Conservation (phyloP, 2,113 vertebrate species). For the Anhinga rufa region DNA sequence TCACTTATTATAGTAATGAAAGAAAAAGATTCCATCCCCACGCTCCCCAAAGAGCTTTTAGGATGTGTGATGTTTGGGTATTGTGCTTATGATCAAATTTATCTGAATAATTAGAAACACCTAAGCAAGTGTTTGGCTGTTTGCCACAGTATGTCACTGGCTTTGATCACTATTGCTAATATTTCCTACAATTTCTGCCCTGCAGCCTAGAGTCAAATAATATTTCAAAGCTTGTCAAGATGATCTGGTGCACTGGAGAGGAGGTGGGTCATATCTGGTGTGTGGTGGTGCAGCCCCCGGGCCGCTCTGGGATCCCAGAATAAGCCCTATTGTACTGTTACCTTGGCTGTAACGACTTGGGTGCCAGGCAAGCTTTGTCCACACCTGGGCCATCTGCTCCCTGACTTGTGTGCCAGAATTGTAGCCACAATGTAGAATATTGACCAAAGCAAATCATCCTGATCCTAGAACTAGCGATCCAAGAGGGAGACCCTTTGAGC, state of each 20-base stretch:
- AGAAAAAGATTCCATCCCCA: neutral
- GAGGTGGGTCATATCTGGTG: accelerated
- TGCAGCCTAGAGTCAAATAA: accelerated
- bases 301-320: too few relatives aligned
- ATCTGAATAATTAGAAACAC: neutral
- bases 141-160: neutral
- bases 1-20: neutral
- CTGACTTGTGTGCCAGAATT: too few relatives aligned
- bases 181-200: neutral
- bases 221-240: accelerated
- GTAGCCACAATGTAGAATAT: too few relatives aligned
- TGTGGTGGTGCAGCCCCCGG: too few relatives aligned
- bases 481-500: too few relatives aligned
- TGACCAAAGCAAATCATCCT: too few relatives aligned
- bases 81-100: neutral
- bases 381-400: too few relatives aligned
- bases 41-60: neutral
- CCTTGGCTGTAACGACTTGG: too few relatives aligned
- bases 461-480: too few relatives aligned
- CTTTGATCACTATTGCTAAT: accelerated
- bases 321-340: too few relatives aligned
- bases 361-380: too few relatives aligned
- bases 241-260: neutral
- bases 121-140: accelerated
- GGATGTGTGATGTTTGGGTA: neutral